A percentile compares a stretch with the other conserved stretches of the same genome.
These are phyloP conservation scores for Zosterops borbonicus DNA, from an alignment of 2,113 vertebrate genomes.

Conservation along the genomic window DNA sequence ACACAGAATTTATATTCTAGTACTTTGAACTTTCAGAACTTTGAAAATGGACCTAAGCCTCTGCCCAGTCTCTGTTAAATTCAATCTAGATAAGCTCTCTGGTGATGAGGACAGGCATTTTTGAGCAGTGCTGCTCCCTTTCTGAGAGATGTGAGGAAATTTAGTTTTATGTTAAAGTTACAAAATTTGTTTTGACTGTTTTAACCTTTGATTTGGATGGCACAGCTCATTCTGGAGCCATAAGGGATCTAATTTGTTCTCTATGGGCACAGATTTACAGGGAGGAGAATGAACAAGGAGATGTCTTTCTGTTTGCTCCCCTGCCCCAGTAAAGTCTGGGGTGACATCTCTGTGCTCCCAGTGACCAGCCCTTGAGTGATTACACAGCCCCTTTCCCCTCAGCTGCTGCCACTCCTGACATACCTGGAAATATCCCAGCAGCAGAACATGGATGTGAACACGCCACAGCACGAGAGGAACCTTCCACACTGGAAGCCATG, in stretches of 20 bases:
- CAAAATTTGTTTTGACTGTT: not conserved
- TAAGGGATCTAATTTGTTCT: not conserved
- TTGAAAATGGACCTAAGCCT: not conserved
- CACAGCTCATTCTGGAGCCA: not conserved
- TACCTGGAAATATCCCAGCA: not conserved
- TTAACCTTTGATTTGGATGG: not conserved
- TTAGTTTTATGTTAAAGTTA: not conserved
- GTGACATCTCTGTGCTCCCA: accelerated
- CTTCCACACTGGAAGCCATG: not conserved
- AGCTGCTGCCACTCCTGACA: not conserved
- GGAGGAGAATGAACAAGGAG: not conserved
- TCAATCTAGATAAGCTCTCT: not conserved
- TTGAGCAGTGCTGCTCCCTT: not conserved
- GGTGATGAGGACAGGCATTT: not conserved
- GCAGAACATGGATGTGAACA: not conserved
- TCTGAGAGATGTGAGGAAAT: not conserved
- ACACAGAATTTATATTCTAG: not conserved
- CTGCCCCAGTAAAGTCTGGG: not conserved
- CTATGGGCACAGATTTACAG: not conserved
- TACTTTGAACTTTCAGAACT: not conserved
- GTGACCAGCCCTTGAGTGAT: not conserved
- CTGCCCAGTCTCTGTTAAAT: not conserved
- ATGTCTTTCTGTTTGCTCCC: not conserved
- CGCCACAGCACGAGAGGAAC: not conserved
- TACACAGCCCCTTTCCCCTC: not conserved